Evolutionary conservation across 2,113 vertebrate species (phyloP).

Genomic region (Etheostoma spectabile): DNA sequence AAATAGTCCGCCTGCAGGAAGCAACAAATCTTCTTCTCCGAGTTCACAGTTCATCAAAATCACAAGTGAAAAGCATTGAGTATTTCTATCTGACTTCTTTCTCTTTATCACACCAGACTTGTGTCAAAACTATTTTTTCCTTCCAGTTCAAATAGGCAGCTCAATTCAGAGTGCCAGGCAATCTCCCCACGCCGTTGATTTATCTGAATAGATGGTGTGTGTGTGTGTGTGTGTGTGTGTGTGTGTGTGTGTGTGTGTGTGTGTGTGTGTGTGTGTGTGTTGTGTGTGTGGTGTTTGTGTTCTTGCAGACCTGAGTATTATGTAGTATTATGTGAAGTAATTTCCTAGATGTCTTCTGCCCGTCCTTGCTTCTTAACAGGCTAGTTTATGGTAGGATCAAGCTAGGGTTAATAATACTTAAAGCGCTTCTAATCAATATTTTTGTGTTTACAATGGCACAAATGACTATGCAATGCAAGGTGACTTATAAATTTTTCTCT

Average conservation of each 20-base stretch:
- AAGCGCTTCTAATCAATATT: constrained; percentile 31
- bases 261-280: background rate
- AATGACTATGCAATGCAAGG: constrained; percentile 24
- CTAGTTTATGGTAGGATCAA: constrained; percentile 15
- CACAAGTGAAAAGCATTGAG: background rate
- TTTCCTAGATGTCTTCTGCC: constrained; percentile 25
- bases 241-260: background rate
- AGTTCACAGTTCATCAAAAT: constrained; percentile 28
- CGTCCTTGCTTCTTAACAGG: constrained; percentile 28
- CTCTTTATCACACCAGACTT: constrained; percentile 11
- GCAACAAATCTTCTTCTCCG: background rate
- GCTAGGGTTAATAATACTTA: background rate
- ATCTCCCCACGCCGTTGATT: constrained; percentile 36
- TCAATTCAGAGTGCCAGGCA: constrained; percentile 26
- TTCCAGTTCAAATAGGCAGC: constrained; percentile 31
- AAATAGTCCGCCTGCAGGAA: too few relatives aligned
- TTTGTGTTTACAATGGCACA: constrained; percentile 23
- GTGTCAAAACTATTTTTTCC: constrained; percentile 42
- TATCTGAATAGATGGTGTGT: constrained; percentile 33
- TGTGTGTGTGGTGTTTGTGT: background rate
- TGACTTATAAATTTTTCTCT: background rate
- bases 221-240: constrained; percentile 5
- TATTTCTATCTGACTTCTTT: background rate
- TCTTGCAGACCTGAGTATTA: constrained; percentile 17
- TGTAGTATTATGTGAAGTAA: constrained; percentile 36